phyloP scores from a whole-genome alignment of 2,797 vertebrate species.

The Trematomus bernacchii region DNA sequence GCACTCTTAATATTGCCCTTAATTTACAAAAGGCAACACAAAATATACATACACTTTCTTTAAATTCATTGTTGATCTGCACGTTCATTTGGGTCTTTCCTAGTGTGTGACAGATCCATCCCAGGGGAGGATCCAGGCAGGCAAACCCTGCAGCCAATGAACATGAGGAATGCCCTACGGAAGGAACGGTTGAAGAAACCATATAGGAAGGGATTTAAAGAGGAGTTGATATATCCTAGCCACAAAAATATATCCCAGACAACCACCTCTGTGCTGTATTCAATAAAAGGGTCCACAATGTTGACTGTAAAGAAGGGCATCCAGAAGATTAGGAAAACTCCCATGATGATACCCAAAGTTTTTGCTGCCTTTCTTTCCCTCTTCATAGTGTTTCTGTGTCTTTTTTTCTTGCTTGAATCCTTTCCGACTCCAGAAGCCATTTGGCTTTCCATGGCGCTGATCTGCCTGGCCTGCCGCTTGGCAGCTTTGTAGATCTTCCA shows the following conservation, averaged over 20 bases:
- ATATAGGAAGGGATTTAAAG: conserved; percentile 88
- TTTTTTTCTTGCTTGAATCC: conserved; percentile 83
- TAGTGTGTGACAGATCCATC: conserved; percentile 84
- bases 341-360: conserved; percentile 88
- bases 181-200: conserved; percentile 87
- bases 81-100: conserved; percentile 72
- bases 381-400: conserved; percentile 81
- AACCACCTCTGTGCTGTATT: conserved; percentile 79
- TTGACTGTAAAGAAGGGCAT: conserved; percentile 88
- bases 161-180: conserved; percentile 85
- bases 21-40: conserved; percentile 8
- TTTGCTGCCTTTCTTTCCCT: conserved; percentile 87
- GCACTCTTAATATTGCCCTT: background rate
- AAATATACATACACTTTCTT: background rate
- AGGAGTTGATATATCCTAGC: conserved; percentile 89
- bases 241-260: conserved; percentile 87
- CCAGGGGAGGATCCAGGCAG: conserved; percentile 75
- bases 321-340: conserved; percentile 87
- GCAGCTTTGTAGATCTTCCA: conserved; percentile 89
- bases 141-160: conserved; percentile 86
- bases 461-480: conserved; percentile 85
- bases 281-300: conserved; percentile 86
- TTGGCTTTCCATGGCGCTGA: conserved; percentile 86
- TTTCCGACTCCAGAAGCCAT: conserved; percentile 81
- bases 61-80: conserved; percentile 59